Base-by-base conservation (phyloP, 1,140 invertebrate genomes). In the Drosophila prosaltans region DNA sequence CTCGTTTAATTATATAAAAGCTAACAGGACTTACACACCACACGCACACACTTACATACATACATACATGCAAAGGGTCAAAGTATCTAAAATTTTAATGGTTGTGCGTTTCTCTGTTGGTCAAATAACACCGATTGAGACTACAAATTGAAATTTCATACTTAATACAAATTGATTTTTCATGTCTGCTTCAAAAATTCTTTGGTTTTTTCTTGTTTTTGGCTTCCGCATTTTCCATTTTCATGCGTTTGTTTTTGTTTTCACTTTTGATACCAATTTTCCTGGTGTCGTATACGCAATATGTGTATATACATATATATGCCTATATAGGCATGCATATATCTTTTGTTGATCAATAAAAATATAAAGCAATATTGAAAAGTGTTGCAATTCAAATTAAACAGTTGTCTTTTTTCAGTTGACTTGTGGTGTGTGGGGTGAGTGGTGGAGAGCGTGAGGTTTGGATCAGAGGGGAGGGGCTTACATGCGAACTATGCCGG, bases 91-190 rank as follows among this genome's bases (percentile, higher is more conserved):
- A 74, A 72, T 59, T 65, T 64, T 74, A 66, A 74, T 55, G 72
- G 67, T 73, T 54, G 10, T 36, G 51, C 55, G 32, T 57, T 65
- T 41, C 51, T 60, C 36, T 61, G 45, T 43, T 78, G 64, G 63
- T 72, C 69, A 72, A 75, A 74, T 61, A 73, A 36, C 45, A 36
- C 30, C 58, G 64, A 36, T 58, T 36, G 32, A 8, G 32, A 8
- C 45, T 28, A 36, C 77, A 81, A 82, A 86, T 86, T 83, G 82
- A 88, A 86, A 86, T 80, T 88, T 88, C 74, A 88, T 83, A 74
- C 76, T 72, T 83, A 80, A 88, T 83, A 89, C 83, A 88, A 83
- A 88, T 88, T 88, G 83, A 89, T 88, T 88, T 85, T 85, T 51
- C 45, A 51, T 51, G 45, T 51, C 45, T 51, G 21, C 24, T 9